Evolutionary conservation across 2,797 vertebrate species (phyloP).

Genomic region (Oreortyx pictus): DNA sequence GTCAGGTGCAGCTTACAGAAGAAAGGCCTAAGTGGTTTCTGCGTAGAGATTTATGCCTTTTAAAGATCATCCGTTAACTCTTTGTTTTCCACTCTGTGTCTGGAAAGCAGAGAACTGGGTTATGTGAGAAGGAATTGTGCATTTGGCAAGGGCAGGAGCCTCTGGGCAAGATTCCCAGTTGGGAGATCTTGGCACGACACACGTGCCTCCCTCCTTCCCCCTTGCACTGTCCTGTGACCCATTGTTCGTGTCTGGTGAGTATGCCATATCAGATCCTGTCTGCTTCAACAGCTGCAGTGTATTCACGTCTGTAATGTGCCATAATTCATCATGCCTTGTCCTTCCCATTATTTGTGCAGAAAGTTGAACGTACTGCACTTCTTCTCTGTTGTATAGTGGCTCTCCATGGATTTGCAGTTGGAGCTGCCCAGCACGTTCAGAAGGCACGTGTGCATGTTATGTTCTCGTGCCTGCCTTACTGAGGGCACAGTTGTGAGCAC

Average conservation of each 20-base stretch:
- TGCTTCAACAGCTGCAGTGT: background rate
- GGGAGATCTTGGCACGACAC: background rate
- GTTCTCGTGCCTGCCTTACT: background rate
- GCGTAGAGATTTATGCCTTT: background rate
- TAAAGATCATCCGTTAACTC: background rate
- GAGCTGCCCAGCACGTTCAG: background rate
- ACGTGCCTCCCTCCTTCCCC: background rate
- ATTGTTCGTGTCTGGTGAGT: background rate
- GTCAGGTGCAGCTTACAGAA: background rate
- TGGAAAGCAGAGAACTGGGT: background rate
- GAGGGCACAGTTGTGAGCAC: background rate
- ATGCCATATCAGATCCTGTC: background rate
- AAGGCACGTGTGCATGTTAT: rapidly evolving
- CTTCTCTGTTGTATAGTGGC: background rate
- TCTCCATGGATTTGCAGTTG: background rate
- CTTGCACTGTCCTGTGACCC: background rate
- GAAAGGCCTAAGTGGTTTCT: background rate
- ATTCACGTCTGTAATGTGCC: background rate
- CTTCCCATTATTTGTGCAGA: background rate
- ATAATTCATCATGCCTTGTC: background rate
- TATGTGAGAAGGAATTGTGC: background rate
- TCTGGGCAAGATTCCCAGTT: rapidly evolving
- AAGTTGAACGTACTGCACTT: background rate
- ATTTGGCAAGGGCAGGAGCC: background rate
- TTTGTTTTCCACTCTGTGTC: background rate